Percentiles rank a stretch among this genome's conserved stretches.
phyloP scores from a whole-genome alignment of 2,797 vertebrate species.

The Coregonus sp. region DNA sequence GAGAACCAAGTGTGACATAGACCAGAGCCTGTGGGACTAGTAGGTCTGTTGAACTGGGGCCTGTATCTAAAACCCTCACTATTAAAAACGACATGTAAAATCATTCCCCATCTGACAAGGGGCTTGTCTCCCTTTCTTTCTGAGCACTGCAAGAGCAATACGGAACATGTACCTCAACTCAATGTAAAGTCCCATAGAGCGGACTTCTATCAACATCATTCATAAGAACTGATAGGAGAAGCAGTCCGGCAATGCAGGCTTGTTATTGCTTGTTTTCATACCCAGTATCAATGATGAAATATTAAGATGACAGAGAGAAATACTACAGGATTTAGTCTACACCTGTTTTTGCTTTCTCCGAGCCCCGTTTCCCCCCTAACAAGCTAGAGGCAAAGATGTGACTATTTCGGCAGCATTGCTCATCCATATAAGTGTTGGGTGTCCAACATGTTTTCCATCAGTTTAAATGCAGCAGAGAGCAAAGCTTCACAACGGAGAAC shows the following conservation, averaged over 20 bases:
- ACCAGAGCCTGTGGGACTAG: constrained; percentile 34
- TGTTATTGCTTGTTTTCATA: constrained; percentile 18
- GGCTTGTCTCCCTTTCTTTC: constrained; percentile 30
- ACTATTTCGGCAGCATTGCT: constrained; percentile 25
- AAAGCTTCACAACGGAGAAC: constrained; percentile 28
- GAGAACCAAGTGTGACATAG: constrained; percentile 14
- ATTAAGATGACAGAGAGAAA: neutral
- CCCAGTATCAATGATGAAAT: constrained; percentile 23
- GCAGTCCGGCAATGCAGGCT: constrained; percentile 1
- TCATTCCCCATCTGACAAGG: constrained; percentile 38
- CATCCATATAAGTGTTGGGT: constrained; percentile 11
- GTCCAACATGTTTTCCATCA: constrained; percentile 54
- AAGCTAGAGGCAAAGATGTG: constrained; percentile 11
- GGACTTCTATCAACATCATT: neutral
- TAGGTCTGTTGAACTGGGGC: constrained; percentile 18
- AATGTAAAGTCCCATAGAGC: constrained; percentile 6
- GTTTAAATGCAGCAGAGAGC: constrained; percentile 32
- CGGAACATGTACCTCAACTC: constrained; percentile 5
- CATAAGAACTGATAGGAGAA: constrained; percentile 19
- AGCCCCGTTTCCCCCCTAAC: neutral
- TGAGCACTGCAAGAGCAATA: neutral
- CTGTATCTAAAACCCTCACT: constrained; percentile 32
- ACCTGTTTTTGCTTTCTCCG: constrained; percentile 40
- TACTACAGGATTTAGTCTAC: constrained; percentile 12
- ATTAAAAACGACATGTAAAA: constrained; percentile 22